These are phyloP conservation scores for Aphaenogaster floridana DNA, from an alignment of 1,140 invertebrate species.

Conservation along the genomic window DNA sequence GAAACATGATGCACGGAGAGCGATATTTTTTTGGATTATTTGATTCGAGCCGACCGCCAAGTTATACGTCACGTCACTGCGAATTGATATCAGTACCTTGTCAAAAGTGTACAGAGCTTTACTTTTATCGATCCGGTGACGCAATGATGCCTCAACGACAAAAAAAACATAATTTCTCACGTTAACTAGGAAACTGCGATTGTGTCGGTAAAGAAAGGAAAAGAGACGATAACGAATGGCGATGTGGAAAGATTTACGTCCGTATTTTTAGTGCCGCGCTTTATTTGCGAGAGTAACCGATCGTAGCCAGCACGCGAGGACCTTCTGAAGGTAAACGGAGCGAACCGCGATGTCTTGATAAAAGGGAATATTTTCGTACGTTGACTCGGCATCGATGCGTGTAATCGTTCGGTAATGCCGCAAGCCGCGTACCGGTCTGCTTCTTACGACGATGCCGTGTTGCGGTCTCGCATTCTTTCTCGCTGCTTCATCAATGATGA, in stretches of 20 bases:
- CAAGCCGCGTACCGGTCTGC: conserved; percentile 53
- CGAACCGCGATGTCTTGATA: conserved; percentile 52
- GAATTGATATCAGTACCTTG: conserved; percentile 40
- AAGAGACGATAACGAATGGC: neutral
- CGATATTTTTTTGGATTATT: conserved; percentile 46
- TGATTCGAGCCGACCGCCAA: conserved; percentile 15
- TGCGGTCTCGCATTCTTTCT: conserved; percentile 54
- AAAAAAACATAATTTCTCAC: conserved; percentile 7
- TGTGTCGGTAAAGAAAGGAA: neutral
- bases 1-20: conserved; percentile 32
- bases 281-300: conserved; percentile 30
- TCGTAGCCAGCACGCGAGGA: conserved; percentile 16
- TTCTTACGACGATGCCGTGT: conserved; percentile 56
- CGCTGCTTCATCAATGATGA: conserved; percentile 53
- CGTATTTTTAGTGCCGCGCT: conserved; percentile 19
- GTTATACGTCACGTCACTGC: conserved; percentile 32
- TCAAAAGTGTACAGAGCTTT: conserved; percentile 20
- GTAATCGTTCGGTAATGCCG: conserved; percentile 61
- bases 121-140: neutral
- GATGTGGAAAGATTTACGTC: conserved; percentile 12
- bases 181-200: neutral
- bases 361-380: conserved; percentile 60
- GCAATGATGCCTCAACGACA: neutral
- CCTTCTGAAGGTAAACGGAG: conserved; percentile 40
- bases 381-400: conserved; percentile 62